Conservation (phyloP, 2,888 invertebrate genomes). For the Oegoconia quadripuncta region DNA sequence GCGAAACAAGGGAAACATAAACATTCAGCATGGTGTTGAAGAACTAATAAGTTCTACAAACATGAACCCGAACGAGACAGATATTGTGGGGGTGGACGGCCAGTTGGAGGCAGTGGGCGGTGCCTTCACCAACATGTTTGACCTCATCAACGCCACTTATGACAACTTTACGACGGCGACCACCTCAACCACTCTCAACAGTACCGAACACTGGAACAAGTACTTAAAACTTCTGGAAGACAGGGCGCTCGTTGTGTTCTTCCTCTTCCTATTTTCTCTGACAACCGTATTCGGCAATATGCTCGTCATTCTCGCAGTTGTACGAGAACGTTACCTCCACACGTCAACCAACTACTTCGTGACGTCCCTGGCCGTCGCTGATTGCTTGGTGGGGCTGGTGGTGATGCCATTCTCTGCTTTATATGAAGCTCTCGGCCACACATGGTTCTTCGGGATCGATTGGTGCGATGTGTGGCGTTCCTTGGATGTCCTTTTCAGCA, state of each 20-base stretch:
- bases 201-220: constrained; percentile 58
- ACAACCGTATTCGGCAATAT: constrained; percentile 97
- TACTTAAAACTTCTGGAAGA: constrained; percentile 79
- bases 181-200: constrained; percentile 42
- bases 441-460: constrained; percentile 96
- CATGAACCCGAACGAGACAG: constrained; percentile 67
- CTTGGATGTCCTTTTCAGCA: constrained; percentile 97
- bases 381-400: constrained; percentile 96
- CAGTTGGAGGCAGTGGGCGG: constrained; percentile 50
- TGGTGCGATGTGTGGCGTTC: constrained; percentile 99
- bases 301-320: constrained; percentile 95
- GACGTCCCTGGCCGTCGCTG: constrained; percentile 97
- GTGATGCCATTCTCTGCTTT: constrained; percentile 98
- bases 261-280: constrained; percentile 92
- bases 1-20: constrained; percentile 72
- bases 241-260: constrained; percentile 86
- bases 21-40: constrained; percentile 68
- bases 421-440: constrained; percentile 92
- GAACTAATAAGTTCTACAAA: constrained; percentile 56
- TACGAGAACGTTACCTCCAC: constrained; percentile 94
- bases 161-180: constrained; percentile 22
- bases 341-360: constrained; percentile 99
- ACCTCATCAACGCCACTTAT: constrained; percentile 30
- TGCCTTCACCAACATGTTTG: constrained; percentile 43
- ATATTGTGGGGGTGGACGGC: constrained; percentile 58